Percentiles rank a stretch among this genome's conserved stretches.
Evolutionary conservation across 1,140 invertebrate species (phyloP).

Genomic region (Xylocopa sonorina): DNA sequence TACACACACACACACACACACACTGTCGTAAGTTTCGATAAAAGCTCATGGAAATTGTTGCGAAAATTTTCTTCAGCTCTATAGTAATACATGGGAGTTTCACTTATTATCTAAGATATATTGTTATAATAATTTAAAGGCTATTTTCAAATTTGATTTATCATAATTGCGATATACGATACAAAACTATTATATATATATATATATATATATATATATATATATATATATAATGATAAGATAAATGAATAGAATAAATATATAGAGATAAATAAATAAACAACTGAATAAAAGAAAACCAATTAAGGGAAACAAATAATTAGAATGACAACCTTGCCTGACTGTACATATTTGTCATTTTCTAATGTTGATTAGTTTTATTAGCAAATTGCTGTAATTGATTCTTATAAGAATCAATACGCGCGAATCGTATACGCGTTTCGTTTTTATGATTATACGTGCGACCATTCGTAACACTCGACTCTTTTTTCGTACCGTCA

Average conservation of each 20-base stretch:
- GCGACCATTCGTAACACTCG: background rate
- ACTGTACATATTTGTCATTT: background rate
- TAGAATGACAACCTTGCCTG: background rate
- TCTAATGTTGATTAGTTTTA: no score
- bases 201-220: no score
- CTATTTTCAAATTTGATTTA: constrained; percentile 80
- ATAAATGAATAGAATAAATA: constrained; percentile 73
- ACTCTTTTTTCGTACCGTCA: background rate
- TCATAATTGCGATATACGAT: constrained; percentile 78
- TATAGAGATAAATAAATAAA: constrained; percentile 24
- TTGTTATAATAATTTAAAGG: constrained; percentile 78
- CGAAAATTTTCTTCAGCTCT: constrained; percentile 70
- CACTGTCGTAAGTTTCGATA: constrained; percentile 59
- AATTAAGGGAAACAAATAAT: constrained; percentile 6
- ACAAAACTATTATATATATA: constrained; percentile 79
- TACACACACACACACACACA: no score
- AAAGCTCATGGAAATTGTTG: constrained; percentile 69
- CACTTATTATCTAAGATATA: constrained; percentile 75
- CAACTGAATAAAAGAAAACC: constrained; percentile 31
- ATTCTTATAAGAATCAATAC: background rate
- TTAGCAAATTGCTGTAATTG: no score
- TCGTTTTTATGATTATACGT: background rate
- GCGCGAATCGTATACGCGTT: background rate
- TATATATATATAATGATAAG: constrained; percentile 79
- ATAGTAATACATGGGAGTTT: constrained; percentile 72